Base-by-base conservation (phyloP, 2,113 vertebrate species). In the Xiphorhynchus elegans region DNA sequence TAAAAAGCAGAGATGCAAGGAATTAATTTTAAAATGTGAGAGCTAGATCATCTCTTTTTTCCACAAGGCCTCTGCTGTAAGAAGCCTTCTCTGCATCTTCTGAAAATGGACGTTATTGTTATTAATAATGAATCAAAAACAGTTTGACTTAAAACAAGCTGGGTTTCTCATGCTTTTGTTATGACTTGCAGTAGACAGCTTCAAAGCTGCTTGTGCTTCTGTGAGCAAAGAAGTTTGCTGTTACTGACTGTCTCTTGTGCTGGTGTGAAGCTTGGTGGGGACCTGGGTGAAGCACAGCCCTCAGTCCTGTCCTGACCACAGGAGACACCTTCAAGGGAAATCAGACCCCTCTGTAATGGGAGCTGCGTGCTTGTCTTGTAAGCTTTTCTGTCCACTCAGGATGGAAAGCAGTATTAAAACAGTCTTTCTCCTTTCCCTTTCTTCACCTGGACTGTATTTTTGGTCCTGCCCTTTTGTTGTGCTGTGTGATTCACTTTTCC, bases 71-170 rank as follows among this genome's bases (percentile, higher is more conserved):
- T 81, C 29, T 74, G 39, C 60, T 0, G 0, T 75, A 77, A 66
- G 64, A 76, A 95, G 60, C 68, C 47, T 81, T n/a, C 58, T 84
- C 39, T 66, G 21, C 63, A 33, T 94, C 64, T 93, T 92, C 84
- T 86, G 62, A 42, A 87, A 62, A 86, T 77, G 73, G 73, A 80
- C 75, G 21, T 86, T 74, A 55, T 28, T 89, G 50, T 59, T 95
- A 79, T 95, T 94, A 96, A 96, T 96, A 95, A 97, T 96, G 62
- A 93, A 97, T 96, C 76, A 93, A 94, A 88, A 91, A 1, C 4
- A 3, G 56, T 82, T 77, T 87, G 82, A 87, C 66, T 66, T 87
- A 47, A 53, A 94, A 72, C 50, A 81, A 77, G 78, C 44, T 74
- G 52, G 23, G 64, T 95, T 95, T 91, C 76, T 85, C 29, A 58